Base-by-base conservation (phyloP, 2,888 invertebrate genomes). In the Mesorhabditis spiculigera region DNA sequence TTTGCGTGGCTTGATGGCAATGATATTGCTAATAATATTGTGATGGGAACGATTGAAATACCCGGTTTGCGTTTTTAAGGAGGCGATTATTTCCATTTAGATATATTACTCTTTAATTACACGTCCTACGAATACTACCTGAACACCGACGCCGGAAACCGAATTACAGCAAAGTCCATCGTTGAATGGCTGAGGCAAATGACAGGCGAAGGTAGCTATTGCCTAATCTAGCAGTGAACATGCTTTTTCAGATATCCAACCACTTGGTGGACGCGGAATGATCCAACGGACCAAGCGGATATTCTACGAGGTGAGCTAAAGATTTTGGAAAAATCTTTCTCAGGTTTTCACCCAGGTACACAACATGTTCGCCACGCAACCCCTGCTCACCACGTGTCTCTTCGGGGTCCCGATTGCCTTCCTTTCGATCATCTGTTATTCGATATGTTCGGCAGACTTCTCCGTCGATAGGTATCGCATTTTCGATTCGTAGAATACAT, bases 1-100 rank as follows among this genome's bases (percentile, higher is more conserved):
- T 97, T 97, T 88, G 94, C 95, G 61, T 97, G 95, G 95, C 91
- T 94, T 87, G 93, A 93, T 0, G 92, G 91, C 76, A 91, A 93
- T 4, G 93, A 94, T 69, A 89, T 96, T 75, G 94, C 93, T 10
- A 95, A 95, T 88, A 93, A 92, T 70, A 94, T 97, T 82, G 94
- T 93, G 10, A 93, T 96, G 92, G 91, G 91, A 74, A 90, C 91
- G 75, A 87, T 94, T 78, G 90, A 91, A 0, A 89, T 93, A 44
- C 95, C 96, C 0, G 91, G 92, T 87, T 87, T 95, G 71, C 88
- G 95, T 16, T 58, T 8, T 71, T 43, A 13, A 5, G 8, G 4
- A 8, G 10, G 6, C 10, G 8, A 13, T 43, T 13, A 45, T 42
- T 50, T n/a, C 4, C 13, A 93, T 61, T 94, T 94, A 1, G 92